phyloP scores from a whole-genome alignment of 2,797 vertebrate genomes.

The Gymnodraco acuticeps region DNA sequence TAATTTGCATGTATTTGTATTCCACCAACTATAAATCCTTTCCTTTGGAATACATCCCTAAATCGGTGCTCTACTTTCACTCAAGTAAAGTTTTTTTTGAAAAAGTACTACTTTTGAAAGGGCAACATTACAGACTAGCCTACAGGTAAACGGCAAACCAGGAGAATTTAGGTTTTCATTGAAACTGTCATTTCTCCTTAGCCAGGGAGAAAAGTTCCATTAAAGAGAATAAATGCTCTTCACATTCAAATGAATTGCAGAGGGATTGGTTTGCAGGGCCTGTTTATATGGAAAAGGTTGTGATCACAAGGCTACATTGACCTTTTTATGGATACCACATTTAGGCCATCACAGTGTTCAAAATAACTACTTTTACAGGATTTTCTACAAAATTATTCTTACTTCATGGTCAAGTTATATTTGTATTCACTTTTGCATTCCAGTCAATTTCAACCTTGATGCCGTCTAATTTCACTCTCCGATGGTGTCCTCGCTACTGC shows the following conservation, averaged over 20 bases:
- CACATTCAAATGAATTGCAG: constrained; percentile 62
- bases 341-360: constrained; percentile 33
- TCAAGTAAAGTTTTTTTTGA: constrained; percentile 33
- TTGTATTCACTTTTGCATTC: not conserved
- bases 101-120: constrained; percentile 45
- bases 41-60: not conserved
- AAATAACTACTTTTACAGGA: constrained; percentile 26
- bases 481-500: not conserved
- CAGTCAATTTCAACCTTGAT: constrained; percentile 10
- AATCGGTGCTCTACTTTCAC: constrained; percentile 18
- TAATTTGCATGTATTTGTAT: too few relatives aligned
- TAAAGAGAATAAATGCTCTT: constrained; percentile 56
- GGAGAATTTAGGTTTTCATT: constrained; percentile 70
- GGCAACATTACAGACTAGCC: constrained; percentile 50
- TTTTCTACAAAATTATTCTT: constrained; percentile 32
- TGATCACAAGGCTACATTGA: constrained; percentile 46
- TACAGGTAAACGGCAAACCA: constrained; percentile 51
- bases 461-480: not conserved
- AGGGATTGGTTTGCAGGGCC: constrained; percentile 35
- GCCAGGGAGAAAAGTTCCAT: constrained; percentile 58
- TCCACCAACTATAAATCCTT: too few relatives aligned
- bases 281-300: constrained; percentile 46
- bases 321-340: constrained; percentile 41
- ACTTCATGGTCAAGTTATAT: constrained; percentile 18
- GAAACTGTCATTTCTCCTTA: constrained; percentile 62